Evolutionary conservation across 35 echinoderm and acorn worm genomes (phyloP), one percentile per base, ranked within the genome.

Genomic region (Ptychodera flava): DNA sequence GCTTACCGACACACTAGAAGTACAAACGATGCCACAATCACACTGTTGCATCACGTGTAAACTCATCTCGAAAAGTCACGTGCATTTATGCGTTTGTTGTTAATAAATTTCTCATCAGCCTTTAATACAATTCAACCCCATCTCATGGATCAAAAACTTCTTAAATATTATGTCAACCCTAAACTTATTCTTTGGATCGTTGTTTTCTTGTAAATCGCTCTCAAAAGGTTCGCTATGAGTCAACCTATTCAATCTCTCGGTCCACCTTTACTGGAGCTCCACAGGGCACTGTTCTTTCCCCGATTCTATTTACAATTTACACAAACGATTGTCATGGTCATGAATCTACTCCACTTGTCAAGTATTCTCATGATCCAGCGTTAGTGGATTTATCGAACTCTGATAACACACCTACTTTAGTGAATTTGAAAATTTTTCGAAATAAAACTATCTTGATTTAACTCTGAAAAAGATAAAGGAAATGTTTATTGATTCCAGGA

Each of bases 221-320:
- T 84, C 31, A 34, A 32, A 15, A 83, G 87, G 15, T 91, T 38
- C 82, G 90, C 82, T 85, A 85, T 80, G 2, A 76, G 29, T 82
- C 1, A 16, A 38, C 37, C 29, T 33, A 27, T 16, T 88, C 90
- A 1, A 37, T 30, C 32, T 6, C 37, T 36, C 77, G 88, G 14
- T 14, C 2, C 12, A 88, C 80, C 29, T 78, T 84, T 85, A 91
- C 90, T 52, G 85, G 85, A 1, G 75, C 84, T 35, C 78, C 89
- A 79, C 89, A 91, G 36, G 89, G 91, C 37, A 93, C 91, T 36
- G 90, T 91, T 78, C 36, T 90, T 10, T 80, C 82, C 10, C 90
- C 84, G 16, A 83, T 88, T 76, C 35, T 93, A n/a, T 90, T 93
- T 86, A 75, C 91, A 15, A 45, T 93, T 29, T 90, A 90, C 80